phyloP scores from a whole-genome alignment of 2,797 vertebrate species.

The Pseudomugil gertrudae region DNA sequence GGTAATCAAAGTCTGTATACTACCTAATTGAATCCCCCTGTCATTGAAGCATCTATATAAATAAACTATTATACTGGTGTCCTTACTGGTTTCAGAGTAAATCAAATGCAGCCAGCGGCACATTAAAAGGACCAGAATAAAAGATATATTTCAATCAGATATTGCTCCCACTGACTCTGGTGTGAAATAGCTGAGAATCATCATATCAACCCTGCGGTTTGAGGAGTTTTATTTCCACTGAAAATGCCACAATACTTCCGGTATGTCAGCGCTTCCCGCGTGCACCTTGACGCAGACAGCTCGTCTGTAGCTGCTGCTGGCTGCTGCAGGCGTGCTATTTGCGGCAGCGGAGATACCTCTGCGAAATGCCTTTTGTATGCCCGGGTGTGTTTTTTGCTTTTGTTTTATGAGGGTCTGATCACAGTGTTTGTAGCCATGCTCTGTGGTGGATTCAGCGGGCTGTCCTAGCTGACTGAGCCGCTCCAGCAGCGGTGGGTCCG shows the following conservation, averaged over 20 bases:
- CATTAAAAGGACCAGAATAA: no score
- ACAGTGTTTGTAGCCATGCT: conserved; percentile 74
- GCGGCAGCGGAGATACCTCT: conserved; percentile 79
- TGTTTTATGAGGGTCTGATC: conserved; percentile 52
- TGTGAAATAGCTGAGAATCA: background rate
- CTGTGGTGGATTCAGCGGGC: conserved; percentile 64
- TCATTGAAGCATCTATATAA: no score
- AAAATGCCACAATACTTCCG: conserved; percentile 15
- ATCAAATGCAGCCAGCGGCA: no score
- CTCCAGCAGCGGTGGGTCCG: conserved; percentile 79
- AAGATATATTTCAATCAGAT: no score
- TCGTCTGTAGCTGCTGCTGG: conserved; percentile 79
- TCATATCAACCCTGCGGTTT: background rate
- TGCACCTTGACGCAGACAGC: conserved; percentile 57
- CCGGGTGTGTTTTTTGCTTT: conserved; percentile 43
- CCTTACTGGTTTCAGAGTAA: no score
- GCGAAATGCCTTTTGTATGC: conserved; percentile 78
- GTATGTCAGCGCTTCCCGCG: background rate
- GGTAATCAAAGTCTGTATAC: no score
- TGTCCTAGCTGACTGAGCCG: conserved; percentile 75
- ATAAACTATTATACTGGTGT: no score
- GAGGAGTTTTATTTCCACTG: conserved; percentile 44
- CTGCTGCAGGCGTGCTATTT: conserved; percentile 86
- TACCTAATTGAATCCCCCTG: no score
- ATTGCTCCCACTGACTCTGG: background rate